Conservation (phyloP, 2,888 invertebrate species). For the Meta bourneti region DNA sequence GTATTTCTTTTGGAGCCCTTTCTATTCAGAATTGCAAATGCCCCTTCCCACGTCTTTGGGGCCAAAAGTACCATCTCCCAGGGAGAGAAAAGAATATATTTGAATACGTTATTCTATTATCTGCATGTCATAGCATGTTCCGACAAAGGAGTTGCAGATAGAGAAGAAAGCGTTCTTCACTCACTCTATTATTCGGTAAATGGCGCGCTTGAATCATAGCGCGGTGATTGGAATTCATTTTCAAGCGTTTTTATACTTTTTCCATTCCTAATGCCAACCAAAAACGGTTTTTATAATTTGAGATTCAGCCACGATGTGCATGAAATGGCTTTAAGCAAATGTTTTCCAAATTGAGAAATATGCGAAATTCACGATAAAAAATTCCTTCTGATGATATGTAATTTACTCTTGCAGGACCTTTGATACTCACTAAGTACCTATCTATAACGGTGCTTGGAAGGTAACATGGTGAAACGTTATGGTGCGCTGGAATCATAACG, state of each 20-base stretch:
- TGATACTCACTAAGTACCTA: too few species aligned
- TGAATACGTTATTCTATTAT: conserved; percentile 48
- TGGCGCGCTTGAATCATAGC: not conserved
- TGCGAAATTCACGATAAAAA: too few species aligned
- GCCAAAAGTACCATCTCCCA: not conserved
- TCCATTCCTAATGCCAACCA: too few species aligned
- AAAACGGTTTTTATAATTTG: too few species aligned
- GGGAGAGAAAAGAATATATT: conserved; percentile 20
- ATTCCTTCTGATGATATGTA: too few species aligned
- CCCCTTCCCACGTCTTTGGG: not conserved
- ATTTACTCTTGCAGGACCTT: too few species aligned
- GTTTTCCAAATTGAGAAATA: too few species aligned
- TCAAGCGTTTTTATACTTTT: too few species aligned
- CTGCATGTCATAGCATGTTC: not conserved
- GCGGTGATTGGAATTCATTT: not conserved
- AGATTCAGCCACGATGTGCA: too few species aligned
- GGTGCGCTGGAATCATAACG: not conserved
- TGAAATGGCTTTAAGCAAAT: too few species aligned
- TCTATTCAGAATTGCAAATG: conserved; percentile 42
- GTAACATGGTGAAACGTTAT: not conserved
- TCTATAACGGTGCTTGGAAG: too few species aligned
- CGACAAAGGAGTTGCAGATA: not conserved
- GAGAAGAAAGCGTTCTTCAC: not conserved
- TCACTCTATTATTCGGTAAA: not conserved
- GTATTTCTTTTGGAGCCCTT: conserved; percentile 18